phyloP scores from a whole-genome alignment of 2,113 vertebrate species.

The Triplophysa rosa region DNA sequence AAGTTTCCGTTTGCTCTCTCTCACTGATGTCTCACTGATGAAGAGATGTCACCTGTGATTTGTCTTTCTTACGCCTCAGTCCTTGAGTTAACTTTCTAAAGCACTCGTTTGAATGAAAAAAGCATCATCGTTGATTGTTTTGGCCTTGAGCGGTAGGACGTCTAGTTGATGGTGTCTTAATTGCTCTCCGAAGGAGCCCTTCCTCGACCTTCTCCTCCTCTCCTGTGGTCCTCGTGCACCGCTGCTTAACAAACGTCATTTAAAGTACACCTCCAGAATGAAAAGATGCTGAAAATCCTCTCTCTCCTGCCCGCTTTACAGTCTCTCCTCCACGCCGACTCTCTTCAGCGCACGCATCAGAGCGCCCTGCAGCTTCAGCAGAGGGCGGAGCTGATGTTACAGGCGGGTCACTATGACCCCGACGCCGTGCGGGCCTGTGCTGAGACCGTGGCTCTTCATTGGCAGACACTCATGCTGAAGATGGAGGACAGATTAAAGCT shows the following conservation, averaged over 20 bases:
- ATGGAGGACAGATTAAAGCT: slow-evolving; percentile 97
- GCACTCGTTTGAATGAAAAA: slow-evolving; percentile 17
- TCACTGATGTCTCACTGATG: too few relatives aligned
- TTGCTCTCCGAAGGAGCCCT: slow-evolving; percentile 14
- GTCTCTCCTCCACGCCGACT: slow-evolving; percentile 97
- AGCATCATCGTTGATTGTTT: slow-evolving; percentile 4
- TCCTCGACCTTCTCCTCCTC: neutral
- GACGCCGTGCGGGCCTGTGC: slow-evolving; percentile 94
- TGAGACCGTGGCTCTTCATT: slow-evolving; percentile 95
- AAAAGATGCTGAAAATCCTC: neutral
- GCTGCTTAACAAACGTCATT: neutral
- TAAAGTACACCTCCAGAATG: neutral
- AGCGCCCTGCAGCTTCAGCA: slow-evolving; percentile 98
- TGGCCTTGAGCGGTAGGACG: slow-evolving; percentile 32
- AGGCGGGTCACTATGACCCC: slow-evolving; percentile 92
- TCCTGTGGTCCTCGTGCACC: neutral
- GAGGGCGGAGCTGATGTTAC: slow-evolving; percentile 91
- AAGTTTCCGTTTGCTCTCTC: too few relatives aligned
- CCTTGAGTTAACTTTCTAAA: neutral
- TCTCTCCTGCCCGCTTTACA: slow-evolving; percentile 56
- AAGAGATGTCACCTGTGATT: neutral
- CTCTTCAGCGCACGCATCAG: slow-evolving; percentile 98
- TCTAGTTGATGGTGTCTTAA: slow-evolving; percentile 32
- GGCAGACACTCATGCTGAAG: slow-evolving; percentile 98
- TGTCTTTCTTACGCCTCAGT: too few relatives aligned